These are phyloP conservation scores for Eurystomus gularis DNA, from an alignment of 2,113 vertebrate species.

Conservation along the genomic window DNA sequence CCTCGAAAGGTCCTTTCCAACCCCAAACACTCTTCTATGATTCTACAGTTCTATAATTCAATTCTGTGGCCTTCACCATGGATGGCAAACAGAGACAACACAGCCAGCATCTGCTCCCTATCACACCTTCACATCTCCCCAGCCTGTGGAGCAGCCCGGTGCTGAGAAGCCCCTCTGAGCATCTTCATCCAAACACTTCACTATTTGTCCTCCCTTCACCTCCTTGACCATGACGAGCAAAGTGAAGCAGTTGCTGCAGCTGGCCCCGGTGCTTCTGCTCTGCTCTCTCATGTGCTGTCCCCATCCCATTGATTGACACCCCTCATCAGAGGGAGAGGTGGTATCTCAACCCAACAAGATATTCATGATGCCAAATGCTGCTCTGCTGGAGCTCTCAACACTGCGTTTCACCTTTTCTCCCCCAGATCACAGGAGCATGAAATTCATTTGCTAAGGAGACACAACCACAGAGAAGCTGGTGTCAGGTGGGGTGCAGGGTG, in stretches of 20 bases:
- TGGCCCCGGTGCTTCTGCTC: accelerated
- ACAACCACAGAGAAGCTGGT: background rate
- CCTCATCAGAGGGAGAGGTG: background rate
- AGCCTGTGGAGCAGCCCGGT: too few species aligned
- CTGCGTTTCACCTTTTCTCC: background rate
- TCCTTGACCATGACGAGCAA: background rate
- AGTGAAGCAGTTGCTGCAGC: background rate
- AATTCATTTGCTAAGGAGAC: background rate
- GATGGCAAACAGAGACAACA: background rate
- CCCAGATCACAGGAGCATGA: background rate
- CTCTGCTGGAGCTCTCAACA: background rate
- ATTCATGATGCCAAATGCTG: background rate
- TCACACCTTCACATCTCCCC: background rate
- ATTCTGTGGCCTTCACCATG: background rate
- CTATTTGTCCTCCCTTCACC: background rate
- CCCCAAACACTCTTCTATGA: too few species aligned
- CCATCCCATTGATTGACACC: background rate
- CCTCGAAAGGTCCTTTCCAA: too few species aligned
- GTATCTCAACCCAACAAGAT: background rate
- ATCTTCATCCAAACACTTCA: background rate
- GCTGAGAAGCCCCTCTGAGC: background rate
- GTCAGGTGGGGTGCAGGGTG: background rate
- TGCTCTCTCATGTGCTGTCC: background rate
- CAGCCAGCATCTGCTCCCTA: background rate
- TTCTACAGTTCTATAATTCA: too few species aligned